Evolutionary conservation across 2,888 invertebrate species (phyloP).

Genomic region (Nymphalis c-album): DNA sequence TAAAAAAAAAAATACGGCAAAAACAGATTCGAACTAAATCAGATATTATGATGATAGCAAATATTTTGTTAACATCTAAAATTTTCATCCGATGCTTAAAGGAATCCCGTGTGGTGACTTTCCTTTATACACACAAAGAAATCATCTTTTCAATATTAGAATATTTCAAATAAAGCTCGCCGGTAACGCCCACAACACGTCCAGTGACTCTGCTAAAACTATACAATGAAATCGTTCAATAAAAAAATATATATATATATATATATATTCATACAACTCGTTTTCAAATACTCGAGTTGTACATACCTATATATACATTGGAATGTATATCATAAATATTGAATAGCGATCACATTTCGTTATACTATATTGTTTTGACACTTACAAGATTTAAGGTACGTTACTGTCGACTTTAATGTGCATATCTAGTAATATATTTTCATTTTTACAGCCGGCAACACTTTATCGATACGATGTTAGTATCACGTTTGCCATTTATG

Average conservation of each 20-base stretch:
- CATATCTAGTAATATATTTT: constrained; percentile 14
- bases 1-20: too few relatives aligned
- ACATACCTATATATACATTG: constrained; percentile 26
- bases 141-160: background rate
- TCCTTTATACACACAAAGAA: background rate
- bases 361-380: constrained; percentile 31
- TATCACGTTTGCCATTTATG: constrained; percentile 1
- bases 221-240: constrained; percentile 58
- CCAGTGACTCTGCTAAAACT: constrained; percentile 59
- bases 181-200: constrained; percentile 47
- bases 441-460: constrained; percentile 8
- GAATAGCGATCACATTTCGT: constrained; percentile 39
- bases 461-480: background rate
- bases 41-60: too few relatives aligned
- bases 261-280: constrained; percentile 56
- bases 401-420: constrained; percentile 26
- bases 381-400: constrained; percentile 27
- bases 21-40: too few relatives aligned
- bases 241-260: too few relatives aligned
- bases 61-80: too few relatives aligned
- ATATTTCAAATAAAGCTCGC: constrained; percentile 20
- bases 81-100: too few relatives aligned
- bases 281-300: constrained; percentile 34
- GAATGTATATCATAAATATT: constrained; percentile 43
- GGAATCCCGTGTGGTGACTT: too few relatives aligned